These are phyloP conservation scores for Erpobdella octoculata DNA, from an alignment of 2,888 invertebrate species.

Conservation along the genomic window DNA sequence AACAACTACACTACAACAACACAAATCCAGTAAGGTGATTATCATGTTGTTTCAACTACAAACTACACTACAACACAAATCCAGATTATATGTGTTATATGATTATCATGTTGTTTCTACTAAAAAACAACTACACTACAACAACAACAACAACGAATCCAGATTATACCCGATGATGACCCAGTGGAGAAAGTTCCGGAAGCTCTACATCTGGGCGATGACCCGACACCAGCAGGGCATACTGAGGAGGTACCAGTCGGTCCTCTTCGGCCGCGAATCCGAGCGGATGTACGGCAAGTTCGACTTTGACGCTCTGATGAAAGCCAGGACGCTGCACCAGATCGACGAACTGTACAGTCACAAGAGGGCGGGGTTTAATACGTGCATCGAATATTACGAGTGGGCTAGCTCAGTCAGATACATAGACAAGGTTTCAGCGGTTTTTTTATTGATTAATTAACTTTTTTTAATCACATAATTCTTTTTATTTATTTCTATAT, in stretches of 20 bases:
- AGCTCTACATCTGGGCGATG: constrained; percentile 83
- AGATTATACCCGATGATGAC: constrained; percentile 25
- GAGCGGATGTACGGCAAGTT: constrained; percentile 58
- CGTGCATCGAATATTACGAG: constrained; percentile 71
- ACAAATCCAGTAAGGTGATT: too few relatives aligned
- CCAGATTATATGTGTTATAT: too few relatives aligned
- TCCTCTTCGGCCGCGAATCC: constrained; percentile 67
- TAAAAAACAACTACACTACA: too few relatives aligned
- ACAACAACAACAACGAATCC: too few relatives aligned
- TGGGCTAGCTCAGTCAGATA: constrained; percentile 78
- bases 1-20: too few relatives aligned
- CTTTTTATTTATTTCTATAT: background rate
- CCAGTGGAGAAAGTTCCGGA: constrained; percentile 78
- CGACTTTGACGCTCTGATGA: constrained; percentile 72
- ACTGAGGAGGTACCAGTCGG: constrained; percentile 63
- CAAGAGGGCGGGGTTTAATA: constrained; percentile 68
- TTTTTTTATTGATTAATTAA: too few relatives aligned
- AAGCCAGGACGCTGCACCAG: constrained; percentile 77
- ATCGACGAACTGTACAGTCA: constrained; percentile 81
- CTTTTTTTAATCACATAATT: too few relatives aligned
- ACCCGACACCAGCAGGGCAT: constrained; percentile 82
- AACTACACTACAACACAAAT: too few relatives aligned
- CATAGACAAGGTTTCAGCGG: constrained; percentile 58
- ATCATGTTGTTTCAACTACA: too few relatives aligned
- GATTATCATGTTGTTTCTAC: too few relatives aligned